Base-by-base conservation (phyloP, 1,140 invertebrate genomes). In the Rhopalosiphum padi region DNA sequence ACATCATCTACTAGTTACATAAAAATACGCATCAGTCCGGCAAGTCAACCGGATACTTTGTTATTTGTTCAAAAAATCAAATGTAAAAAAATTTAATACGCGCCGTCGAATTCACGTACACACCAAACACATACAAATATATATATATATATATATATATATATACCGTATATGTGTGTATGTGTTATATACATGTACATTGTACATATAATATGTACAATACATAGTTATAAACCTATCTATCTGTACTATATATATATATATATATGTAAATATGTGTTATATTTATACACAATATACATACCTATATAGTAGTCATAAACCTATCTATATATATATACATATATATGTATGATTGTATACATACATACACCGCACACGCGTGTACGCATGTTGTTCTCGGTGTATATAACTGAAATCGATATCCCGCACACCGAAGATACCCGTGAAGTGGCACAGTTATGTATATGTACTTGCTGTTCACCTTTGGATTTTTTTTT, bases 361-460 rank as follows among this genome's bases (percentile, higher is more conserved):
- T n/a, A 30, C 2, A 15, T 30, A 60, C 55, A 30, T 60, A 68
- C n/a, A 30, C 11, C 25, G 11, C 55, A 60, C 30, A 60, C 55
- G 55, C 55, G n/a, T 77, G 60, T 77, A 77, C 60, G 60, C 60
- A 77, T 18, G 60, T n/a, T 43, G 83, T 85, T 85, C 23, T 43
- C 83, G 23, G 83, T 41, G 83, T 43, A 15, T 25, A 41, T 83
- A 22, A 48, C 35, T 43, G 87, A 53, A 89, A 89, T 89, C 87
- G 87, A 89, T 89, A 89, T 55, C 87, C 86, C 43, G n/a, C n/a
- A 37, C n/a, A 7, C 51, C 48, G 51, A 89, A 89, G 87, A 89
- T 89, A 89, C 87, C 87, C 51, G 48, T 89, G 87, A 89, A 89
- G 87, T 89, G 87, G 48, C 87, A 25, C 87, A 37, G 87, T 89